These are phyloP conservation scores for Acanthococcus lagerstroemiae DNA, from an alignment of 2,888 invertebrate species.

Conservation along the genomic window DNA sequence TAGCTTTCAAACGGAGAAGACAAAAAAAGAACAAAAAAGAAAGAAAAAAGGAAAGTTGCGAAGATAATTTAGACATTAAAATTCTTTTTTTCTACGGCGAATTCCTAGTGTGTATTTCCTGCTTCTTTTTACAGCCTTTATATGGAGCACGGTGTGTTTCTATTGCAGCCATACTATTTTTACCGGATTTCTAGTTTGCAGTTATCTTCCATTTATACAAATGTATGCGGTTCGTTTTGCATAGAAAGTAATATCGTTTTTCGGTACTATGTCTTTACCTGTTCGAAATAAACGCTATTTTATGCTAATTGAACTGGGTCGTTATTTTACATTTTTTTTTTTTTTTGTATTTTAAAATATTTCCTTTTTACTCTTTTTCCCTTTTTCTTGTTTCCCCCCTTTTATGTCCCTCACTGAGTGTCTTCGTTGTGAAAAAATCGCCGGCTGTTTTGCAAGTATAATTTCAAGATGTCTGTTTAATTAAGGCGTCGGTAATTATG, in stretches of 20 bases:
- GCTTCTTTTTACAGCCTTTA: too few relatives aligned
- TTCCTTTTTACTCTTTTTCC: too few relatives aligned
- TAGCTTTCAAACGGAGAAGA: constrained; percentile 1
- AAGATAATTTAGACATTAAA: constrained; percentile 28
- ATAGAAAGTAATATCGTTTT: constrained; percentile 18
- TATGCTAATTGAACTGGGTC: constrained; percentile 20
- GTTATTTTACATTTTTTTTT: too few relatives aligned
- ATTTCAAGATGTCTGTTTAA: background rate
- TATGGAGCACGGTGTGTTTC: too few relatives aligned
- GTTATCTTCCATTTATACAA: constrained; percentile 18
- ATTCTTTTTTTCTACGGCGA: constrained; percentile 21
- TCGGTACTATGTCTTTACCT: constrained; percentile 10
- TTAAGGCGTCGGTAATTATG: too few relatives aligned
- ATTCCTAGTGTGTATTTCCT: too few relatives aligned
- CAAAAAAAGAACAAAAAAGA: constrained; percentile 8
- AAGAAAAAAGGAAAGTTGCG: constrained; percentile 16
- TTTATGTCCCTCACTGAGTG: too few relatives aligned
- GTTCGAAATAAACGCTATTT: constrained; percentile 5
- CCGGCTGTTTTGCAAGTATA: background rate
- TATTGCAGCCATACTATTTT: too few relatives aligned
- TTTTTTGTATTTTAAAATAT: too few relatives aligned
- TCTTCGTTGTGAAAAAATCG: too few relatives aligned
- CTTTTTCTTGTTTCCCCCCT: too few relatives aligned
- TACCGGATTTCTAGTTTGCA: too few relatives aligned
- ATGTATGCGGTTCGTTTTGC: constrained; percentile 13